A percentile compares a stretch with the other conserved stretches of the same genome.
phyloP scores from a whole-genome alignment of 2,113 vertebrate genomes.

The Hydrochoerus hydrochaeris region DNA sequence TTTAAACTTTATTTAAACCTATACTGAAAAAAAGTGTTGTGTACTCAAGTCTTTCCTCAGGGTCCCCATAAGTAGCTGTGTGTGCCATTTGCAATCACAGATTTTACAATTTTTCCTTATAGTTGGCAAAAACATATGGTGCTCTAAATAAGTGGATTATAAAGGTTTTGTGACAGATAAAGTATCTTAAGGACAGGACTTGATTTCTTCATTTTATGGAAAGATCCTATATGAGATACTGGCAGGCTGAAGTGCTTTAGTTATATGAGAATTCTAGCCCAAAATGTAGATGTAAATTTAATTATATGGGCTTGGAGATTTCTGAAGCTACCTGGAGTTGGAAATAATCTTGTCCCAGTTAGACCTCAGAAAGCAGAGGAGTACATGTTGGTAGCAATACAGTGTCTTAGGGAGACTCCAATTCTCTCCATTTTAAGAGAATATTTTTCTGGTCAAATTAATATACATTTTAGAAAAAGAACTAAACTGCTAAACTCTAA shows the following conservation, averaged over 20 bases:
- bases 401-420: background rate
- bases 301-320: too few relatives aligned
- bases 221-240: background rate
- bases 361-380: background rate
- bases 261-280: background rate
- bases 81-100: background rate
- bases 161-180: background rate
- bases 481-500: background rate
- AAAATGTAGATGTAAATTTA: background rate
- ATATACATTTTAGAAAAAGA: background rate
- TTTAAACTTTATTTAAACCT: constrained; percentile 1
- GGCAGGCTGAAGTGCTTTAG: background rate
- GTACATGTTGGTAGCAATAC: fast-evolving
- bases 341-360: too few relatives aligned
- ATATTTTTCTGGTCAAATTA: background rate
- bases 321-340: too few relatives aligned
- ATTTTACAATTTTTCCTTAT: background rate
- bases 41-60: background rate
- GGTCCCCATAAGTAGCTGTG: too few relatives aligned
- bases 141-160: background rate
- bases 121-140: background rate
- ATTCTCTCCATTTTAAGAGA: background rate
- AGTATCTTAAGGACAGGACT: background rate
- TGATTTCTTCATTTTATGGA: background rate
- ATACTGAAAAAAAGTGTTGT: background rate